Percentiles rank a stretch among this genome's conserved stretches.
These are phyloP conservation scores for Adelges cooleyi DNA, from an alignment of 1,140 invertebrate species.

Conservation along the genomic window DNA sequence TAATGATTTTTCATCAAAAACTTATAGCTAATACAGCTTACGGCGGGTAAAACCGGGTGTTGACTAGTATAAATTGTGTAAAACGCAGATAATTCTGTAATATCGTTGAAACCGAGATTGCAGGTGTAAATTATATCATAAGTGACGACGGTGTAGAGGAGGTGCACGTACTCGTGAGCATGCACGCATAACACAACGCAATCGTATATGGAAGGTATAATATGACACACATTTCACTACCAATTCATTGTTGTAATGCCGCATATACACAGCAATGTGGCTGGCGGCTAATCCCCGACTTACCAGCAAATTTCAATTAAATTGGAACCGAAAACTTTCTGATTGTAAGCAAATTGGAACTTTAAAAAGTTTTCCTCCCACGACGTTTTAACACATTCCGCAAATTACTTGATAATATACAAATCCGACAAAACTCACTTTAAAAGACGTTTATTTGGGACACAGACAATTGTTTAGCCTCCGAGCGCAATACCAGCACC, in stretches of 20 bases:
- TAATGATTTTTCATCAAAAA: no score
- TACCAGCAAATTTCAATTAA: slow-evolving; percentile 13
- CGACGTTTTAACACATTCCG: background rate
- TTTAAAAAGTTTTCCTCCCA: slow-evolving; percentile 10
- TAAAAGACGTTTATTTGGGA: background rate
- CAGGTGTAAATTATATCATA: background rate
- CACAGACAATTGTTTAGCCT: no score
- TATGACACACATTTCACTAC: background rate
- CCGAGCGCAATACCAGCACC: no score
- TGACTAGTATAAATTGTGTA: no score
- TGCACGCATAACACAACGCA: no score
- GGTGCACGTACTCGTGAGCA: no score
- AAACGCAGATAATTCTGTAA: slow-evolving; percentile 7
- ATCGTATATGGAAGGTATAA: background rate
- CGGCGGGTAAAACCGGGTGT: no score
- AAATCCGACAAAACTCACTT: slow-evolving; percentile 4
- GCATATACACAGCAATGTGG: no score
- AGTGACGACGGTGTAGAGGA: no score
- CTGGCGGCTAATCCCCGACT: background rate
- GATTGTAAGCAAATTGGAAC: slow-evolving; percentile 8
- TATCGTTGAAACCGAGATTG: background rate
- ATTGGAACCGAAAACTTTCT: slow-evolving; percentile 10
- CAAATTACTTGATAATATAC: slow-evolving; percentile 8
- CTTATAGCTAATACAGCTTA: no score
- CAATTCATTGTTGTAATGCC: background rate